Percentiles rank a stretch among this genome's conserved stretches.
These are phyloP conservation scores for Drosophila gunungcola DNA, from an alignment of 1,140 invertebrate species.

Conservation along the genomic window DNA sequence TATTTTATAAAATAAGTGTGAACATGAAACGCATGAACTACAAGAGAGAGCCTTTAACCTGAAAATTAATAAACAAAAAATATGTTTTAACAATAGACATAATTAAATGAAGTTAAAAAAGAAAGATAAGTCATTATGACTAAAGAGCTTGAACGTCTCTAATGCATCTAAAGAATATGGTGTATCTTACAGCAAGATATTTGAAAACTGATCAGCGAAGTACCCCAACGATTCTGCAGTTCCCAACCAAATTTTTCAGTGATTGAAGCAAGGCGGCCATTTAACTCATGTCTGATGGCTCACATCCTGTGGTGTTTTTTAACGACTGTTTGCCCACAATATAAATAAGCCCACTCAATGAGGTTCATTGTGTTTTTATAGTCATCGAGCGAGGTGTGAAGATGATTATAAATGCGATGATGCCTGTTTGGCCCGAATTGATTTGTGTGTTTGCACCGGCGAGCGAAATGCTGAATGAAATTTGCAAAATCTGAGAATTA, in stretches of 20 bases:
- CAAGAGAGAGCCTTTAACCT: no score
- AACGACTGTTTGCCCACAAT: slow-evolving; percentile 30
- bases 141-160: no score
- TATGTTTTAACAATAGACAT: no score
- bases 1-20: no score
- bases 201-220: not conserved
- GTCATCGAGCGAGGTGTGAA: slow-evolving; percentile 55
- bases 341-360: slow-evolving; percentile 13
- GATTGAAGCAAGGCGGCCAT: not conserved
- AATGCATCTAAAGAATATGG: no score
- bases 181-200: not conserved
- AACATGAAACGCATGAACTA: no score
- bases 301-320: slow-evolving; percentile 44
- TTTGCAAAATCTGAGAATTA: not conserved
- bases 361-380: slow-evolving; percentile 53
- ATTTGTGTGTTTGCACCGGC: slow-evolving; percentile 55
- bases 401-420: not conserved
- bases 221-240: not conserved
- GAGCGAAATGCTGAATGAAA: slow-evolving; percentile 45
- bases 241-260: not conserved
- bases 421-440: slow-evolving; percentile 31
- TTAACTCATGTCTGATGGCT: slow-evolving; percentile 1
- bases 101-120: no score
- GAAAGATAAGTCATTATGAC: no score
- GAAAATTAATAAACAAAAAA: no score